Base-by-base conservation (phyloP, 2,113 vertebrate genomes). In the Lophius piscatorius region DNA sequence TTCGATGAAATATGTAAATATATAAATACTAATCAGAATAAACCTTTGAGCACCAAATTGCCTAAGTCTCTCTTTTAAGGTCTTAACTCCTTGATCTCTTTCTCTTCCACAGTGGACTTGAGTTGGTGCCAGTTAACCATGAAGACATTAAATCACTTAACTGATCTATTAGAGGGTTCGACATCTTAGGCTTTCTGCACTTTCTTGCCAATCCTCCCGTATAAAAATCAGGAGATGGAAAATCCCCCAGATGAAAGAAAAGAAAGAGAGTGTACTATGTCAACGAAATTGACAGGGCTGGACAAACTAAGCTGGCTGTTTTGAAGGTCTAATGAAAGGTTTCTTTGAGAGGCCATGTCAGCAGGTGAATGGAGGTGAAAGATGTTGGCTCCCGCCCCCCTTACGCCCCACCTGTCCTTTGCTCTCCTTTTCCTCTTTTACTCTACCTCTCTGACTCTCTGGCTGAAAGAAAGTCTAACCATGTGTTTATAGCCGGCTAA, bases 281-380 rank as follows among this genome's bases (percentile, higher is more conserved):
- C 78, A 69, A 65, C 70, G 78, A 83, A 78, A 85, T 80, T 85
- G 78, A 87, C 55, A 47, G 70, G 56, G 63, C 44, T 28, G 63
- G 76, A 67, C 63, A 24, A 68, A 70, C 71, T 76, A 70, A 81
- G 80, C 73, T 44, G 74, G 73, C 51, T 87, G 74, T 61, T 86
- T 72, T 72, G 71, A 82, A 69, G 67, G 62, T 66, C 74, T 82
- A 81, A 89, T 89, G 86, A 88, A 90, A 90, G 78, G 78, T 73
- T 86, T 79, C 86, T 87, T 86, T 88, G 79, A 89, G 63, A 70
- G 78, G 80, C 81, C 75, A 51, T 78, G 81, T 86, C 84, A 83
- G 81, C 76, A 84, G 81, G 80, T 90, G 84, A 87, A 80, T 82
- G 69, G 75, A 76, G 80, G 80, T 86, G 83, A 89, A 87, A 85